phyloP scores from a whole-genome alignment of 2,113 vertebrate species.

The Ia io region DNA sequence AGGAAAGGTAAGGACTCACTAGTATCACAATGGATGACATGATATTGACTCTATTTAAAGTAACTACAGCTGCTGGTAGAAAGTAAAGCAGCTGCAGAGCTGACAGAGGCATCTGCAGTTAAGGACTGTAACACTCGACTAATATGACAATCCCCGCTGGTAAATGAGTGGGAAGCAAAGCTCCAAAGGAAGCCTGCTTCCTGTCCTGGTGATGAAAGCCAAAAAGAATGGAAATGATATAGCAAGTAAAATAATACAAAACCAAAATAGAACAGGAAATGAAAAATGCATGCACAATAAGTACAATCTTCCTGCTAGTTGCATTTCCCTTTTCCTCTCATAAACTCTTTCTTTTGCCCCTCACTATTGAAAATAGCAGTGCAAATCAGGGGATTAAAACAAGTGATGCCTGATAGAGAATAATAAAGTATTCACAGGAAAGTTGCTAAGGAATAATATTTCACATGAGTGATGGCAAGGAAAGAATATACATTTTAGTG shows the following conservation, averaged over 20 bases:
- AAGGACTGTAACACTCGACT: not conserved
- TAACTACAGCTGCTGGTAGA: not conserved
- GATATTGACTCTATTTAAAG: constrained; percentile 39
- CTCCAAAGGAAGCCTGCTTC: not conserved
- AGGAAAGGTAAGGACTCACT: not conserved
- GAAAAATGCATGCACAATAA: constrained; percentile 8
- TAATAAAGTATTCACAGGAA: not conserved
- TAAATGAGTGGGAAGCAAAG: not conserved
- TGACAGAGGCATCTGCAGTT: not conserved
- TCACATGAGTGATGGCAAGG: not conserved
- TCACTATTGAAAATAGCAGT: constrained; percentile 7
- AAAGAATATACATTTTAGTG: not conserved
- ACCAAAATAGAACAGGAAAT: constrained; percentile 49
- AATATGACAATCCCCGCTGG: not conserved
- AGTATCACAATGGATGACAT: not conserved
- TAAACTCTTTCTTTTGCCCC: not conserved
- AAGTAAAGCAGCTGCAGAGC: not conserved
- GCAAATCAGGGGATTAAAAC: not conserved
- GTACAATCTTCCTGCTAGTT: not conserved
- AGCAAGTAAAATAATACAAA: constrained; percentile 23
- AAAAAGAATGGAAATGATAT: constrained; percentile 25
- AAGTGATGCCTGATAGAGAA: not conserved
- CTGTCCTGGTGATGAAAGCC: not conserved
- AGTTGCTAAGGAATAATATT: not conserved
- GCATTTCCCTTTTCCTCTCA: not conserved